Base-by-base conservation (phyloP, 2,113 vertebrate genomes). In the Hepsetus odoe region DNA sequence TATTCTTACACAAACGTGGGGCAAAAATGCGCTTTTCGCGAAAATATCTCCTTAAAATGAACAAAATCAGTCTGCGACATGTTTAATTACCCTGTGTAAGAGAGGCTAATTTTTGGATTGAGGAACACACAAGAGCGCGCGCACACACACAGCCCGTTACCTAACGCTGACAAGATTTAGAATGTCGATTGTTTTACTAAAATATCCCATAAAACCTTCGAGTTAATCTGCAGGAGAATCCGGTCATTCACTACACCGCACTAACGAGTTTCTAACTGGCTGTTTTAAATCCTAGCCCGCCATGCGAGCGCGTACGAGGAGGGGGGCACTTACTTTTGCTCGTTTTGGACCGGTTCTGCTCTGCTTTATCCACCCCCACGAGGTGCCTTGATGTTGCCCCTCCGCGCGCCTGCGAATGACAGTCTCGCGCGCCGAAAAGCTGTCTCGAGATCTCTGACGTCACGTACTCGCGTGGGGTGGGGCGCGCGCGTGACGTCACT, bases 381-480 rank as follows among this genome's bases (percentile, higher is more conserved):
- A n/a, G n/a, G n/a, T n/a, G 76, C 74, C 35, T 82, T 74, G 79
- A 69, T 71, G 85, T 24, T 68, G 74, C 61, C 87, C 90, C 91
- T 88, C 88, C 72, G 72, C 46, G 83, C 88, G 85, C 84, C 59
- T 72, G 74, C 73, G 44, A 74, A 74, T 83, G 87, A 90, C 90
- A 86, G 82, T 77, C 67, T 56, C 51, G 72, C 35, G 38, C 65
- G 76, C 83, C 40, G 67, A 44, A 67, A 70, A 59, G 68, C 76
- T 0, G 22, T 59, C 33, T 33, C 22, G 35, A 35, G n/a, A 11
- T 0, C 3, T 1, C 1, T 72, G 71, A 88, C 89, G 89, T 90
- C 85, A 87, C 22, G 22, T n/a, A n/a, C n/a, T n/a, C n/a, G n/a
- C n/a, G n/a, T n/a, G n/a, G n/a, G n/a, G n/a, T n/a, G n/a, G n/a